phyloP scores from a whole-genome alignment of 2,797 vertebrate genomes.

The Alca torda region DNA sequence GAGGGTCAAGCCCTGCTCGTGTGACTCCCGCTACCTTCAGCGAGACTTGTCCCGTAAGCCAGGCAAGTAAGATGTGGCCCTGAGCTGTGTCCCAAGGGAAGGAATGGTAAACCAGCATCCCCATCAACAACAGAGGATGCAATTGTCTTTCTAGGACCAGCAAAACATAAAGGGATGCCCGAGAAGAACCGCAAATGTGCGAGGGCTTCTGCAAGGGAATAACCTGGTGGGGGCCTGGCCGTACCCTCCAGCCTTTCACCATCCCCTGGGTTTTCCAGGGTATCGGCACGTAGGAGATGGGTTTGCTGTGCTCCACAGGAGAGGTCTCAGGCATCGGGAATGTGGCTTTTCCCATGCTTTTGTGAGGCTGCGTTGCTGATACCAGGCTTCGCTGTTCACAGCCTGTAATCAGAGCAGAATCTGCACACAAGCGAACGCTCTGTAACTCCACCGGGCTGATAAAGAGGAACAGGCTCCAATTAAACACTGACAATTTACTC shows the following conservation, averaged over 20 bases:
- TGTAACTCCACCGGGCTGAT: background rate
- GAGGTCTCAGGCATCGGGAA: background rate
- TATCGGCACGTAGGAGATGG: rapidly evolving
- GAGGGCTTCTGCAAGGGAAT: background rate
- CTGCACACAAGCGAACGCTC: background rate
- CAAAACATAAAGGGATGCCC: rapidly evolving
- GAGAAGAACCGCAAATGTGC: rapidly evolving
- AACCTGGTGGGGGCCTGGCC: rapidly evolving
- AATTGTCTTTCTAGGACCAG: rapidly evolving
- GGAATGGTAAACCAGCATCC: rapidly evolving
- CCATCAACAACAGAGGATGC: rapidly evolving
- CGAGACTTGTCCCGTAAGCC: background rate
- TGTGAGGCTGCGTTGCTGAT: background rate
- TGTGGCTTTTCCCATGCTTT: background rate
- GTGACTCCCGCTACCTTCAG: background rate
- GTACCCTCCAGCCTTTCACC: too few species aligned
- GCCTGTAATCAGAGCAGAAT: background rate
- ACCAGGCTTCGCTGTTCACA: background rate
- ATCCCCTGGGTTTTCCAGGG: background rate
- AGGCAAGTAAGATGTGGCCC: background rate
- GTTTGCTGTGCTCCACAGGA: background rate
- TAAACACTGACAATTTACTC: background rate
- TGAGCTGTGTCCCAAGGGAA: background rate
- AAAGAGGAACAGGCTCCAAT: background rate
- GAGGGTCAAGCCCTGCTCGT: background rate